A percentile compares a stretch with the other conserved stretches of the same genome.
Evolutionary conservation across 2,888 invertebrate genomes (phyloP).

Genomic region (Rhodophaea formosa): DNA sequence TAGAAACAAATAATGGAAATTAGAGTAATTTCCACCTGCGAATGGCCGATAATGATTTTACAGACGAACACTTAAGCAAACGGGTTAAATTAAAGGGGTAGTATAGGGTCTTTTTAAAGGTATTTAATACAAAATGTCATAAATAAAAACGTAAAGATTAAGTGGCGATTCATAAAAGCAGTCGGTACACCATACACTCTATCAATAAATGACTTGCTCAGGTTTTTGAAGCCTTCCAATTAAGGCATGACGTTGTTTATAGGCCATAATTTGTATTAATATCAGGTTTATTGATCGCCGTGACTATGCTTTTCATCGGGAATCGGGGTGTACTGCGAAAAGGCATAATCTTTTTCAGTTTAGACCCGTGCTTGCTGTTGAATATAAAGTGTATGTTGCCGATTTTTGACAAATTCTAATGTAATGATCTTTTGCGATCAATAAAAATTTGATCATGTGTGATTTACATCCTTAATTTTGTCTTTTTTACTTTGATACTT

Average conservation of each 20-base stretch:
- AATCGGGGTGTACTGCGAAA: neutral
- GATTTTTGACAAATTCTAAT: too few species aligned
- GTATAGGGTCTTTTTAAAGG: neutral
- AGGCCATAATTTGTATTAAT: conserved; percentile 4
- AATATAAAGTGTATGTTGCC: neutral
- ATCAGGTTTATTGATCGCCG: conserved; percentile 4
- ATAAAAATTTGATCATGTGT: too few species aligned
- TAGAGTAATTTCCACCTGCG: neutral
- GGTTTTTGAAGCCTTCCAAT: neutral
- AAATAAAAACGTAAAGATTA: neutral
- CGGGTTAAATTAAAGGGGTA: neutral
- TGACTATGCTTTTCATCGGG: neutral
- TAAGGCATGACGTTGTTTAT: neutral
- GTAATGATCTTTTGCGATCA: too few species aligned
- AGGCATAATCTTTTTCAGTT: neutral
- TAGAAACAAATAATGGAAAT: neutral
- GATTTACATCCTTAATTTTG: too few species aligned
- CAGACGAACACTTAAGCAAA: neutral
- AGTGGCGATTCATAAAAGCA: neutral
- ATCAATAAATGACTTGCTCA: neutral
- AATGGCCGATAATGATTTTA: neutral
- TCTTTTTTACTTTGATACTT: too few species aligned
- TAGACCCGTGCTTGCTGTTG: neutral
- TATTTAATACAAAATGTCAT: neutral
- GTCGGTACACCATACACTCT: neutral